phyloP scores from a whole-genome alignment of 2,113 vertebrate genomes.

The Psettodes erumei region DNA sequence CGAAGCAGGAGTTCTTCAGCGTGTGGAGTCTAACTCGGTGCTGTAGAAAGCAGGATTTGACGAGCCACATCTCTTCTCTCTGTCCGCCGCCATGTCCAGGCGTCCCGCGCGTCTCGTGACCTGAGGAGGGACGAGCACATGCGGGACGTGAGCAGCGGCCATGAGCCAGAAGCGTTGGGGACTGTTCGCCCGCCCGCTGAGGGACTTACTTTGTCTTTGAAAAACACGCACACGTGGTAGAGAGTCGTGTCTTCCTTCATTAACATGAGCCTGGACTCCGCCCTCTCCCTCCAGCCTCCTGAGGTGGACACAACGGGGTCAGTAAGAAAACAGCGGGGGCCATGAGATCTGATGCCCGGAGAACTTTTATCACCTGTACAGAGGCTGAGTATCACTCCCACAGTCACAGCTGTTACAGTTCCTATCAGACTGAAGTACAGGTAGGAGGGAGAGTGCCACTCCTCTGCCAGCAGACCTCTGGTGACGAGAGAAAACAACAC shows the following conservation, averaged over 20 bases:
- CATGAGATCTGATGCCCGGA: background rate
- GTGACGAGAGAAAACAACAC: slow-evolving; percentile 15
- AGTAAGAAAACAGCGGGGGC: background rate
- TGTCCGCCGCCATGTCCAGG: slow-evolving; percentile 33
- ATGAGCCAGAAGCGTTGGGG: accelerated
- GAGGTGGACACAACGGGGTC: background rate
- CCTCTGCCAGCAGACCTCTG: slow-evolving; percentile 82
- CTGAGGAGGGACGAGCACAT: slow-evolving; percentile 38
- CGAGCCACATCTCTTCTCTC: slow-evolving; percentile 43
- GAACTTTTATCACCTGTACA: slow-evolving; percentile 83
- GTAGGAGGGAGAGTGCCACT: slow-evolving; percentile 90
- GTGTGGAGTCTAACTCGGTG: slow-evolving; percentile 60
- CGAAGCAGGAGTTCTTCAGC: too few species aligned
- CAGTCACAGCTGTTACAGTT: slow-evolving; percentile 80
- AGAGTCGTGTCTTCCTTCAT: slow-evolving; percentile 80
- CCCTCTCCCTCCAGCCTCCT: slow-evolving; percentile 75
- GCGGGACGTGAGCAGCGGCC: slow-evolving; percentile 7
- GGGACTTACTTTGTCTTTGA: slow-evolving; percentile 74
- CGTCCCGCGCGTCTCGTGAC: slow-evolving; percentile 23
- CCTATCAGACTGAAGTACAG: slow-evolving; percentile 89
- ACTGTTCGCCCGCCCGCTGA: background rate
- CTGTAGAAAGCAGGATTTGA: slow-evolving; percentile 56
- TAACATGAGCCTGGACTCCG: slow-evolving; percentile 71
- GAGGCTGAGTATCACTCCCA: slow-evolving; percentile 86
- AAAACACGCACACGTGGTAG: slow-evolving; percentile 63